Percentiles rank a stretch among this genome's conserved stretches.
phyloP scores from a whole-genome alignment of 1,140 invertebrate genomes.

The Probaryconus sp. region DNA sequence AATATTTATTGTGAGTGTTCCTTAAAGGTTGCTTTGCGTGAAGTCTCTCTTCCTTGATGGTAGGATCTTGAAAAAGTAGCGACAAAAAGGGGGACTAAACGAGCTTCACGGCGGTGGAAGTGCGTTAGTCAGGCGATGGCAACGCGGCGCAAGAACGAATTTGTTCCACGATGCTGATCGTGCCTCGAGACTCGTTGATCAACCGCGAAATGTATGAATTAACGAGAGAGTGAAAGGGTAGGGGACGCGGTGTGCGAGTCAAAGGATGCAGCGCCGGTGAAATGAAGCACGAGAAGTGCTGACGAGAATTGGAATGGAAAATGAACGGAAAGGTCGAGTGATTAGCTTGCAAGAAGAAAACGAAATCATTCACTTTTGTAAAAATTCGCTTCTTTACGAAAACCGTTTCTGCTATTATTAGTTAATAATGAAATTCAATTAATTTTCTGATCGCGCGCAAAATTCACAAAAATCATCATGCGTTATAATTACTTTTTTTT shows the following conservation, averaged over 20 bases:
- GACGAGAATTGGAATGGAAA: slow-evolving; percentile 40
- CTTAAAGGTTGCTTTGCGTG: not conserved
- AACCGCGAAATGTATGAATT: slow-evolving; percentile 37
- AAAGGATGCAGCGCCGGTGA: slow-evolving; percentile 35
- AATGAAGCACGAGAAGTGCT: slow-evolving; percentile 26
- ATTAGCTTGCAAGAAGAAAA: slow-evolving; percentile 20
- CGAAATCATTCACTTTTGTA: slow-evolving; percentile 9
- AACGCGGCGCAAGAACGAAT: slow-evolving; percentile 22
- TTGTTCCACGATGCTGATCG: slow-evolving; percentile 31
- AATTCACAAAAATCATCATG: too few relatives aligned
- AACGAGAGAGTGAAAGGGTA: slow-evolving; percentile 34
- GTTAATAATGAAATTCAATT: too few relatives aligned
- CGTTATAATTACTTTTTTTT: too few relatives aligned
- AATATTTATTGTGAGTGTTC: not conserved
- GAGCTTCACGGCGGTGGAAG: slow-evolving; percentile 4
- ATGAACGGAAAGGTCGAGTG: slow-evolving; percentile 31
- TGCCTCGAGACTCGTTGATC: slow-evolving; percentile 30
- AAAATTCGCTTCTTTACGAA: slow-evolving; percentile 6
- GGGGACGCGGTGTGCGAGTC: slow-evolving; percentile 30
- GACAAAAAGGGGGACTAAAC: slow-evolving; percentile 15
- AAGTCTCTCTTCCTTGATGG: not conserved
- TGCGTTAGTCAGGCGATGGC: slow-evolving; percentile 23
- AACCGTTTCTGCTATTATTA: too few relatives aligned
- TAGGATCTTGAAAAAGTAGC: not conserved
- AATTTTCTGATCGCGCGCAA: too few relatives aligned